Percentiles rank a stretch among this genome's conserved stretches.
Evolutionary conservation across 2,888 invertebrate species (phyloP).

Genomic region (Diadegma fenestrale): DNA sequence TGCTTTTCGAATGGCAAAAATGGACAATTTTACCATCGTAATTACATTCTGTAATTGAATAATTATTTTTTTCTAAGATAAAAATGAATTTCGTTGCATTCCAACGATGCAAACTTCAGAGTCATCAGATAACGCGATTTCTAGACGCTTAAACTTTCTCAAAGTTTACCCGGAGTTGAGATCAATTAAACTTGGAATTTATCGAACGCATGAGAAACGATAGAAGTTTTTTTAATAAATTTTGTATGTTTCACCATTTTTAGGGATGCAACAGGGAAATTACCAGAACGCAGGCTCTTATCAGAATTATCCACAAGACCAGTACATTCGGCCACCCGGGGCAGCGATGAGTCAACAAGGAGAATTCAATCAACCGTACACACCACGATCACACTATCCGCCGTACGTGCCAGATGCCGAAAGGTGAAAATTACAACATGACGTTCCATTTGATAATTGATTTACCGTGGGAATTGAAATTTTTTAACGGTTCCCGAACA

Average conservation of each 20-base stretch:
- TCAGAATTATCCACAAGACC: slow-evolving; percentile 85
- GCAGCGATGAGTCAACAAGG: slow-evolving; percentile 81
- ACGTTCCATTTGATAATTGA: background rate
- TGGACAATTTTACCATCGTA: too few relatives aligned
- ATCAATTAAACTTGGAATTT: too few relatives aligned
- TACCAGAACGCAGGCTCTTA: slow-evolving; percentile 84
- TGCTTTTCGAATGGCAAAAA: too few relatives aligned
- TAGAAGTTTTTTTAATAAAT: background rate
- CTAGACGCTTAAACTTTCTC: too few relatives aligned
- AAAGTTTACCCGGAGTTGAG: too few relatives aligned
- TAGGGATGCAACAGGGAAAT: slow-evolving; percentile 85
- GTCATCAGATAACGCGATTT: too few relatives aligned
- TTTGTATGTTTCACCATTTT: slow-evolving; percentile 45
- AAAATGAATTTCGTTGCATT: too few relatives aligned
- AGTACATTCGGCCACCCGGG: slow-evolving; percentile 84
- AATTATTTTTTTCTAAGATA: too few relatives aligned
- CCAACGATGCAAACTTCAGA: too few relatives aligned
- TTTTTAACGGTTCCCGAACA: background rate
- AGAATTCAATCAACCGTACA: slow-evolving; percentile 85
- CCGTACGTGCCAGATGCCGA: slow-evolving; percentile 84
- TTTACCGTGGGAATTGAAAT: background rate
- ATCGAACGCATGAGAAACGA: too few relatives aligned
- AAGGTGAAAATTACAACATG: slow-evolving; percentile 74
- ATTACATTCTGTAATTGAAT: too few relatives aligned
- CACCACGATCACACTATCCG: slow-evolving; percentile 85